Base-by-base conservation (phyloP, 2,888 invertebrate genomes). In the Drosophila dives region DNA sequence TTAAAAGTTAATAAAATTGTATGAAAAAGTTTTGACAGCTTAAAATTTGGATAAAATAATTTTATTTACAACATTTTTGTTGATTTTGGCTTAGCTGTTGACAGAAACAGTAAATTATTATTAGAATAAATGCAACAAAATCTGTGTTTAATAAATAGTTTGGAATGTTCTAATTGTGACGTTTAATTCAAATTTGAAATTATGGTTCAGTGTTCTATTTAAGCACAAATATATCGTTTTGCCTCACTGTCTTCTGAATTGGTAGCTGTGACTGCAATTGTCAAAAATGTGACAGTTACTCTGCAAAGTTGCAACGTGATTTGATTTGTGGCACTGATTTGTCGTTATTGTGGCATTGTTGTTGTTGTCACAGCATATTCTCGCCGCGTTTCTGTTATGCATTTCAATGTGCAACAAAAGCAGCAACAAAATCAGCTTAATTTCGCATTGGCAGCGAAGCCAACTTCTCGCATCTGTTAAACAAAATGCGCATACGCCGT, bases 261-360 rank as follows among this genome's bases (percentile, higher is more conserved):
- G 12, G 49, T 17, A 55, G 51, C n/a, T 60, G 56, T 3, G 20
- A 50, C 29, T 64, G 56, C 23, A 54, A 59, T 51, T 54, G 34
- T 12, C 50, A 34, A 49, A 23, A 51, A 32, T 61, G 58, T 56
- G 32, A 42, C 56, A 34, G 65, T 65, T 40, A 64, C 61, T 67
- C 33, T 29, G 67, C 63, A 34, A 49, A 53, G 59, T 58, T 66
- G 72, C 72, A 83, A 80, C 67, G 73, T 77, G 69, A 88, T 84
- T 86, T 88, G 75, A 54, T 84, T 83, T 88, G 72, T 54, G 62
- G 67, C 64, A 51, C 49, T 64, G 61, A 80, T 71, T 77, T 58
- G 49, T n/a, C 5, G 33, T 2, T 23, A 20, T 26, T 75, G 65
- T 3, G 34, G n/a, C 32, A 26, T 11, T 32, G 15, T 34, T 50